Evolutionary conservation across 37 sponge, comb jelly and placozoan genomes (phyloP).

Genomic region (Eunapius fragilis): DNA sequence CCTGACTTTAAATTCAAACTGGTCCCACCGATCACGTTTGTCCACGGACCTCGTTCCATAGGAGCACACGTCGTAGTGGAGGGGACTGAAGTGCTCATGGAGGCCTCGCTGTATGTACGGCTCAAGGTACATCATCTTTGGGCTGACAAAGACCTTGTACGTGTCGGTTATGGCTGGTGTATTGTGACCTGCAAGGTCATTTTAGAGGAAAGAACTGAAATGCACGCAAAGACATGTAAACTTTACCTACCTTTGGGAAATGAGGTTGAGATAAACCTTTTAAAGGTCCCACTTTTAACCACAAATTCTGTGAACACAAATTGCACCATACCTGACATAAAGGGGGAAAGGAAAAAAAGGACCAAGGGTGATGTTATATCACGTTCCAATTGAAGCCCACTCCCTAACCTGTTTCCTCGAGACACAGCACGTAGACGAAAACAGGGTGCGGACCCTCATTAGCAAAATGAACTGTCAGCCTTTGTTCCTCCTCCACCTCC

Average conservation of each 20-base stretch:
- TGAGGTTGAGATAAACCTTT: not conserved
- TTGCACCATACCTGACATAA: not conserved
- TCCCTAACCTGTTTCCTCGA: slow-evolving; percentile 52
- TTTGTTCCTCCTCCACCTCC: slow-evolving; percentile 36
- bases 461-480: slow-evolving; percentile 23
- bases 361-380: not conserved
- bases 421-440: slow-evolving; percentile 42
- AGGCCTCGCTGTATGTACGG: slow-evolving; percentile 32
- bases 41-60: slow-evolving; percentile 9
- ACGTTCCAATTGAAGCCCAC: not conserved
- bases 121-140: slow-evolving; percentile 39
- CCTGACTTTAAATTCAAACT: not conserved
- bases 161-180: slow-evolving; percentile 13
- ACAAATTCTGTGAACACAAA: not conserved
- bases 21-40: not conserved
- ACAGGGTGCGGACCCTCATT: not conserved
- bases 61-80: slow-evolving; percentile 7
- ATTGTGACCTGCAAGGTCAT: not conserved
- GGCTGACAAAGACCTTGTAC: slow-evolving; percentile 51
- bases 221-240: no score
- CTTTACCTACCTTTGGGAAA: not conserved
- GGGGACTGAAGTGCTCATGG: slow-evolving; percentile 8
- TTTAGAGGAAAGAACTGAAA: no score
- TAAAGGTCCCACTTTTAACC: not conserved
- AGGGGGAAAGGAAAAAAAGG: not conserved